Conservation (phyloP, 2,888 invertebrate species). For the Coleophora flavipennella region DNA sequence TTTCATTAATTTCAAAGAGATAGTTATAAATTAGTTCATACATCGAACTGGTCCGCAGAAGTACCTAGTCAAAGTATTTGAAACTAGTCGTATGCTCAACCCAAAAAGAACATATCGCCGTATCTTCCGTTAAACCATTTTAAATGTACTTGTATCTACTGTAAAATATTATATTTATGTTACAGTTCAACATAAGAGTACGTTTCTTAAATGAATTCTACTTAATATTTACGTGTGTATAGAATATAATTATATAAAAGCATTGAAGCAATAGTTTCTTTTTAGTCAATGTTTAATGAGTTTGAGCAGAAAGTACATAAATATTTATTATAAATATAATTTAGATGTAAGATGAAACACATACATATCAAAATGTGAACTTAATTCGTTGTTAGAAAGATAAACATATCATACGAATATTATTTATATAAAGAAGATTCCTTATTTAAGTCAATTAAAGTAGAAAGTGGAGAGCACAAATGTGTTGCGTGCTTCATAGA, state of each 20-base stretch:
- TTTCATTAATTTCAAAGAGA: too few species aligned
- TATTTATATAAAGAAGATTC: constrained; percentile 54
- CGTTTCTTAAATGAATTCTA: constrained; percentile 1
- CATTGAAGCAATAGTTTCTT: constrained; percentile 34
- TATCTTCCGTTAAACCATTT: constrained; percentile 35
- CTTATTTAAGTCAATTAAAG: constrained; percentile 71
- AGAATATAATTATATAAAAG: constrained; percentile 10
- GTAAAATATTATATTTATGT: background rate
- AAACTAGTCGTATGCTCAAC: too few species aligned
- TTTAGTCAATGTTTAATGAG: constrained; percentile 36
- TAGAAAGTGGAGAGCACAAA: constrained; percentile 35
- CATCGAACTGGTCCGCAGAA: too few species aligned
- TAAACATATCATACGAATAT: constrained; percentile 29
- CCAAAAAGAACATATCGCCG: constrained; percentile 1
- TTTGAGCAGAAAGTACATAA: constrained; percentile 25
- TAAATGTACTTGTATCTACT: constrained; percentile 25
- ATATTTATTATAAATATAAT: constrained; percentile 14
- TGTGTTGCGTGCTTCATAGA: constrained; percentile 35
- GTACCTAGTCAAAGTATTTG: too few species aligned
- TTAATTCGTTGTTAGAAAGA: constrained; percentile 39
- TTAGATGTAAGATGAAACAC: constrained; percentile 34
- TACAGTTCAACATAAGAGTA: constrained; percentile 2
- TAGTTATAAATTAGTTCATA: too few species aligned
- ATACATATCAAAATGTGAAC: constrained; percentile 63
- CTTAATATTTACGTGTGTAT: too few species aligned